Conservation (phyloP, 1,140 invertebrate genomes). For the Dinoponera quadriceps region DNA sequence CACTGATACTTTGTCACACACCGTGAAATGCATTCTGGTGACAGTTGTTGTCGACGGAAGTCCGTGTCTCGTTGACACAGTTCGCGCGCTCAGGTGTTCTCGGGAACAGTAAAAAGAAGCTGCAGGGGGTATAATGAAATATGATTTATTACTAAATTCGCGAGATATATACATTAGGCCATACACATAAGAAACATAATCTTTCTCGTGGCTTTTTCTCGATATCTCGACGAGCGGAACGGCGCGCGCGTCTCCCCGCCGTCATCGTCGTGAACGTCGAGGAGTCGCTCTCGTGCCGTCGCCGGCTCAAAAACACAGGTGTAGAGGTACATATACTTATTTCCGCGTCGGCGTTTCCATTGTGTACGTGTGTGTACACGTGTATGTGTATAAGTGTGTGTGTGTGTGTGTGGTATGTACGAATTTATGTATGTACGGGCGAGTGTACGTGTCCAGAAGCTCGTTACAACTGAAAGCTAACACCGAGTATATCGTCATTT, state of each 20-base stretch:
- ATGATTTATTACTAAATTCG: slow-evolving; percentile 82
- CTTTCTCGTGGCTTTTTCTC: slow-evolving; percentile 57
- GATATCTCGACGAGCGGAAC: slow-evolving; percentile 17
- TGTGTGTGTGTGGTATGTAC: background rate
- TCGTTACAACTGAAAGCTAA: slow-evolving; percentile 62
- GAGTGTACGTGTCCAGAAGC: slow-evolving; percentile 42
- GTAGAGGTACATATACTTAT: slow-evolving; percentile 48
- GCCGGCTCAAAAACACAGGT: slow-evolving; percentile 24
- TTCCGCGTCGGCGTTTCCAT: slow-evolving; percentile 25
- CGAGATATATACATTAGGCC: slow-evolving; percentile 83
- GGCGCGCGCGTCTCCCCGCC: background rate
- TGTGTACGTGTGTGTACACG: background rate
- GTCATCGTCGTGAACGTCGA: slow-evolving; percentile 1
- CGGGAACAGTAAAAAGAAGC: background rate
- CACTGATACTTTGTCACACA: background rate
- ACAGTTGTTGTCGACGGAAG: no score
- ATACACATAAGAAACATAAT: slow-evolving; percentile 79
- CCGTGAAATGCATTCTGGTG: background rate
- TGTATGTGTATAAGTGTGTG: background rate
- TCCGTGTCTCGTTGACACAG: no score
- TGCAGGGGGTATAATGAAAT: slow-evolving; percentile 74
- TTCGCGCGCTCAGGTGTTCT: background rate
- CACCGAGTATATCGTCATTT: slow-evolving; percentile 44
- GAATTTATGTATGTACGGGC: background rate
- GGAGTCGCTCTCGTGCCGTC: slow-evolving; percentile 12